These are phyloP conservation scores for Alsophila aescularia DNA, from an alignment of 2,888 invertebrate genomes.

Conservation along the genomic window DNA sequence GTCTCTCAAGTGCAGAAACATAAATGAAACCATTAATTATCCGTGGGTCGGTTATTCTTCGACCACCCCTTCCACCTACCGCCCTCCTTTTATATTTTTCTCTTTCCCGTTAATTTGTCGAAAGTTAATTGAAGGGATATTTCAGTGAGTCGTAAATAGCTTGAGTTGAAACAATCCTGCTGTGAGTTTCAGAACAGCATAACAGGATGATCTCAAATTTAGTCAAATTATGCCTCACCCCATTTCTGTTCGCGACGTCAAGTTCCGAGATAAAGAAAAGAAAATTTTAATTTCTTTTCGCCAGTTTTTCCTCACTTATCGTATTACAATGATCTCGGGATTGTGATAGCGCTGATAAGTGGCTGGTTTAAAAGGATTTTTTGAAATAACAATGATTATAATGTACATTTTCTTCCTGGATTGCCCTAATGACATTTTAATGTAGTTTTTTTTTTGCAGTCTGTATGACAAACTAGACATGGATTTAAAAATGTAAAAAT, in stretches of 20 bases:
- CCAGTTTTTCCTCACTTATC: conserved; percentile 35
- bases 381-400: conserved; percentile 20
- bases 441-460: no score
- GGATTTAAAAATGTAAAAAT: no score
- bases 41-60: conserved; percentile 77
- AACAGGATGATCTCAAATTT: conserved; percentile 56
- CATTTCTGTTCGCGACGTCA: conserved; percentile 43
- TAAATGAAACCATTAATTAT: conserved; percentile 84
- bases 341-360: conserved; percentile 34
- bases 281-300: conserved; percentile 43
- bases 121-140: conserved; percentile 76
- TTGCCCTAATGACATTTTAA: not conserved
- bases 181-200: conserved; percentile 52
- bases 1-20: conserved; percentile 82
- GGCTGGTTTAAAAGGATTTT: conserved; percentile 25
- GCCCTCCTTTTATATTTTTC: conserved; percentile 66
- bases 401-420: not conserved
- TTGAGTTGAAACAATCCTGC: conserved; percentile 56
- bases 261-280: conserved; percentile 35
- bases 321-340: conserved; percentile 33
- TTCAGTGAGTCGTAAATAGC: conserved; percentile 63
- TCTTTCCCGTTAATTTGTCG: conserved; percentile 72
- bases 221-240: conserved; percentile 46
- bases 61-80: conserved; percentile 42
- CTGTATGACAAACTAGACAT: no score